phyloP scores from a whole-genome alignment of 2,888 invertebrate species.

The Carabus problematicus region DNA sequence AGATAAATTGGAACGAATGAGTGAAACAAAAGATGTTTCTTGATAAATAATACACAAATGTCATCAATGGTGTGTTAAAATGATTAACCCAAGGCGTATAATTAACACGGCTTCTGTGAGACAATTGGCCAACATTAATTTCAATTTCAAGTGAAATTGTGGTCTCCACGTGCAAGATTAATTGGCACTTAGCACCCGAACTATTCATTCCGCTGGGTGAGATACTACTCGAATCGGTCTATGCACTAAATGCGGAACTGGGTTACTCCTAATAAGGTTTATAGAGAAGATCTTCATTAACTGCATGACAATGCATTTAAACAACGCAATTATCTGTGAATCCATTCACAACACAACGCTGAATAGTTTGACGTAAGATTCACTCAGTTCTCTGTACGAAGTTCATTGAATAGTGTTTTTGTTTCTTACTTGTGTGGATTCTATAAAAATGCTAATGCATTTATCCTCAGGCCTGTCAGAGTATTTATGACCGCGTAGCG shows the following conservation, averaged over 20 bases:
- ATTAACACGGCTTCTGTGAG: too few relatives aligned
- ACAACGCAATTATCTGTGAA: constrained; percentile 13
- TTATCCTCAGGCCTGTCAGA: constrained; percentile 4
- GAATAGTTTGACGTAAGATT: too few relatives aligned
- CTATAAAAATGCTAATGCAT: not conserved
- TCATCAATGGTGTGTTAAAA: too few relatives aligned
- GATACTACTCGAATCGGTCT: constrained; percentile 13
- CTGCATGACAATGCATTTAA: constrained; percentile 38
- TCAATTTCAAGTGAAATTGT: too few relatives aligned
- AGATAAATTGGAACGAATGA: too few relatives aligned
- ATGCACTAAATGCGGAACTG: constrained; percentile 30
- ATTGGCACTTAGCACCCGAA: not conserved
- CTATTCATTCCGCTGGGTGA: constrained; percentile 2
- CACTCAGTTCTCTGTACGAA: too few relatives aligned
- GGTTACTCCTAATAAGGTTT: constrained; percentile 30
- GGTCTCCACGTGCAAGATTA: constrained; percentile 12
- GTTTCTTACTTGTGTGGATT: too few relatives aligned
- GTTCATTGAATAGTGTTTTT: too few relatives aligned
- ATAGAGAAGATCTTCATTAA: constrained; percentile 27
- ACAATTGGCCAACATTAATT: too few relatives aligned
- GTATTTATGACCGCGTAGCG: not conserved
- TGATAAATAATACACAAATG: too few relatives aligned
- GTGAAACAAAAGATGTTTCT: too few relatives aligned
- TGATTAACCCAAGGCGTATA: too few relatives aligned
- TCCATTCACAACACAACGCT: constrained; percentile 20